Evolutionary conservation across 2,888 invertebrate genomes (phyloP).

Genomic region (Cephus pulcher): DNA sequence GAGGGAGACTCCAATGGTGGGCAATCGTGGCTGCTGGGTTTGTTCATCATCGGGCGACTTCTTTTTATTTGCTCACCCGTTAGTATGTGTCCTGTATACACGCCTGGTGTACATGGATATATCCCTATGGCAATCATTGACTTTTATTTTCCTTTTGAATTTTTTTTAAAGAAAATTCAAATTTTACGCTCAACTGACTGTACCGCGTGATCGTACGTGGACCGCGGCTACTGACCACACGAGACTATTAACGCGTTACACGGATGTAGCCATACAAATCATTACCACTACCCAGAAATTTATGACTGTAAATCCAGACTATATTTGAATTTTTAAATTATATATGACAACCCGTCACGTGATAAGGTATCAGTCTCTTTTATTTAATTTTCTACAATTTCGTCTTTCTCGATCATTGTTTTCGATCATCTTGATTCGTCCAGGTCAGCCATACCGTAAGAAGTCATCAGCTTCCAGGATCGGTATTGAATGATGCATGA

Average conservation of each 20-base stretch:
- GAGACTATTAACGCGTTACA: background rate
- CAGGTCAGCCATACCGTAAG: background rate
- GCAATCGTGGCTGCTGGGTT: background rate
- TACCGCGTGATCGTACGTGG: background rate
- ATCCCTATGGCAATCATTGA: background rate
- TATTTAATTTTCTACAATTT: conserved; percentile 1
- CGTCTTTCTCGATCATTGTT: background rate
- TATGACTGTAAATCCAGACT: background rate
- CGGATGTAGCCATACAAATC: background rate
- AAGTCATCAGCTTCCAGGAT: background rate
- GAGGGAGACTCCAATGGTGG: background rate
- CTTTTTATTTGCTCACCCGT: background rate
- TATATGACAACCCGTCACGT: conserved; percentile 2
- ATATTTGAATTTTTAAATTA: background rate
- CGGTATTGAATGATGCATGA: background rate
- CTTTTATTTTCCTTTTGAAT: background rate
- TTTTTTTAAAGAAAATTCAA: background rate
- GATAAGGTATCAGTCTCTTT: conserved; percentile 13
- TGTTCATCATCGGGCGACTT: background rate
- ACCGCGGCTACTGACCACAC: background rate
- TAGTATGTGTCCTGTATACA: background rate
- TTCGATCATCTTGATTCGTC: background rate
- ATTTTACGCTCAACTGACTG: background rate
- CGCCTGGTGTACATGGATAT: background rate
- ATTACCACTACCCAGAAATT: background rate